Base-by-base conservation (phyloP, 1,140 invertebrate genomes). In the Aphaenogaster floridana region DNA sequence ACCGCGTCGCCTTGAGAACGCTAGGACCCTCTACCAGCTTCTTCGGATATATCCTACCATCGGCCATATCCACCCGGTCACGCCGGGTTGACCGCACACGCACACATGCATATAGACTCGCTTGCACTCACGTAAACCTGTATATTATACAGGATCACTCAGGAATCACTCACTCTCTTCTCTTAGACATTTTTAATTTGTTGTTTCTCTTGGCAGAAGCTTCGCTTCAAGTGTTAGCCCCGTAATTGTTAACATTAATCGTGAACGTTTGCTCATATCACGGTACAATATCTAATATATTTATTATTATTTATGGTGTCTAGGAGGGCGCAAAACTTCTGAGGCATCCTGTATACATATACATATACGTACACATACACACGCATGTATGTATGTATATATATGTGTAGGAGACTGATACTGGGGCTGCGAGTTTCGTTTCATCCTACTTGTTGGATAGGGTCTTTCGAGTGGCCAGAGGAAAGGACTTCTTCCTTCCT, bases 401-500 rank as follows among this genome's bases (percentile, higher is more conserved):
- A 57, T 45, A 34, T 21, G 28, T 54, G 52, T 48, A 45, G 36
- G 57, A 71, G 61, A 72, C 61, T 76, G 77, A 89, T 80, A 86
- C 57, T 50, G 34, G 13, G 15, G 72, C 52, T 68, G 81, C 68
- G 89, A 89, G 90, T 91, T 91, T 89, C 83, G 89, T 89, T 91
- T 87, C 87, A 90, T 87, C 72, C 80, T 90, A 77, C 77, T 88
- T 86, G 89, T 88, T 91, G 86, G 89, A 52, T 77, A 85, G 87
- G 69, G 72, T 72, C 83, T 79, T 89, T 91, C 69, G 90, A 91
- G 90, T 91, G 90, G 80, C 59, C 80, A 64, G 85, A 91, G 86
- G 66, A 88, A 87, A 80, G 79, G 50, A 71, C 68, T 92, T 92
- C 89, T 92, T 92, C 92, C 89, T 78, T 76, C 68, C 87, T 68